Conservation (phyloP, 2,888 invertebrate species). For the Lepidocyrtinus sp. region DNA sequence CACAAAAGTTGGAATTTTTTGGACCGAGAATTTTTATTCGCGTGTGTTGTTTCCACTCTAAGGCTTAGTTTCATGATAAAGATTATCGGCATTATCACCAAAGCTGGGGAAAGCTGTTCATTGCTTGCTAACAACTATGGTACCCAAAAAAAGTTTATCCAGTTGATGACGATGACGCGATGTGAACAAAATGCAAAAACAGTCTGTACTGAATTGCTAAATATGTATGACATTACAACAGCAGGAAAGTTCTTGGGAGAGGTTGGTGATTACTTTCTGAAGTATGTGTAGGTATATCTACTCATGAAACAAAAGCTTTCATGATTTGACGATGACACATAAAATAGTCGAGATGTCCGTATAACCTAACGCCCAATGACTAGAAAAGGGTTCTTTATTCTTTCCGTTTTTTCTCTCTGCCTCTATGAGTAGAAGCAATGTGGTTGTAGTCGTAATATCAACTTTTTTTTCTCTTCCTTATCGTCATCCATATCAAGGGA, state of each 20-base stretch:
- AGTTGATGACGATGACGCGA: neutral
- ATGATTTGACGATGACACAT: conserved; percentile 21
- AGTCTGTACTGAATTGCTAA: neutral
- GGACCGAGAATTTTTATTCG: neutral
- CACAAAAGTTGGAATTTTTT: neutral
- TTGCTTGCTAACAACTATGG: neutral
- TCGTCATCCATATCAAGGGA: neutral
- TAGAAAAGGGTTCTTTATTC: conserved; percentile 6
- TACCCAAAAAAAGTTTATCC: neutral
- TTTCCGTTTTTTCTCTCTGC: conserved; percentile 1
- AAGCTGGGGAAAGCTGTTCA: conserved; percentile 9
- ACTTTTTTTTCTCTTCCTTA: conserved; percentile 6
- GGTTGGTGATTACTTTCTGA: conserved; percentile 13
- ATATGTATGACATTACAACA: neutral
- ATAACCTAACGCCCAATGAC: conserved; percentile 5
- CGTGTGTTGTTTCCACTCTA: neutral
- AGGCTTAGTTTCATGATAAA: neutral
- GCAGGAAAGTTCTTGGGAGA: neutral
- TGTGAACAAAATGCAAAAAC: neutral
- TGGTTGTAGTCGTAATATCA: neutral
- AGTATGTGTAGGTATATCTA: neutral
- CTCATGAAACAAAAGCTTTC: conserved; percentile 15
- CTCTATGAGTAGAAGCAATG: too few relatives aligned
- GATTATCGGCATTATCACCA: conserved; percentile 18
- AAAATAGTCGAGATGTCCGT: conserved; percentile 12